Evolutionary conservation across 2,113 vertebrate genomes (phyloP).

Genomic region (Gnathonemus longibarbis): DNA sequence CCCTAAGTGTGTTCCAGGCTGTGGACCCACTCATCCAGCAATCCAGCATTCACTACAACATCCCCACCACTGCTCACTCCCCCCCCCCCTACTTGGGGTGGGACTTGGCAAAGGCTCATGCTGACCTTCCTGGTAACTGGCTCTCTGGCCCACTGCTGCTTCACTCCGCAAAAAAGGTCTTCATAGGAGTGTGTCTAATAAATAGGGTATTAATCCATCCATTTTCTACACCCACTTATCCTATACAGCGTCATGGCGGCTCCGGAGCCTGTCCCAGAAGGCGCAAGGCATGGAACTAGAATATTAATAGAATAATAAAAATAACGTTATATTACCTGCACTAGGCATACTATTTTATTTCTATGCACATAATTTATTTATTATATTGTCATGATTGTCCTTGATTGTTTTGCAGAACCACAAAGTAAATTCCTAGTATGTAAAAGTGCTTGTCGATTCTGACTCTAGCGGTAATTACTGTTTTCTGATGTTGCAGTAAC

Average conservation of each 20-base stretch:
- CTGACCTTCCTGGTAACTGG: neutral
- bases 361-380: neutral
- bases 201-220: conserved; percentile 21
- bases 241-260: neutral
- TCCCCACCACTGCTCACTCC: neutral
- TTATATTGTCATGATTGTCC: neutral
- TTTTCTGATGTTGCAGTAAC: conserved; percentile 37
- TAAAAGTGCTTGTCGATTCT: neutral
- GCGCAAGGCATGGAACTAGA: neutral
- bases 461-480: conserved; percentile 39
- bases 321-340: neutral
- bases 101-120: neutral
- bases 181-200: neutral
- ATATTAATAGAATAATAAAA: neutral
- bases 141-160: neutral
- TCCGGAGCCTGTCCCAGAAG: neutral
- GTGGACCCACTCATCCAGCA: neutral
- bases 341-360: neutral
- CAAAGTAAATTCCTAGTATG: neutral
- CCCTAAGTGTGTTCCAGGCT: neutral
- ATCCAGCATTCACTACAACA: neutral
- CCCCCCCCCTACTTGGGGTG: too few relatives aligned
- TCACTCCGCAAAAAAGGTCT: conserved; percentile 12
- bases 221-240: neutral
- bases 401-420: neutral